Base-by-base conservation (phyloP, 2,888 invertebrate genomes). In the Agapostemon virescens region DNA sequence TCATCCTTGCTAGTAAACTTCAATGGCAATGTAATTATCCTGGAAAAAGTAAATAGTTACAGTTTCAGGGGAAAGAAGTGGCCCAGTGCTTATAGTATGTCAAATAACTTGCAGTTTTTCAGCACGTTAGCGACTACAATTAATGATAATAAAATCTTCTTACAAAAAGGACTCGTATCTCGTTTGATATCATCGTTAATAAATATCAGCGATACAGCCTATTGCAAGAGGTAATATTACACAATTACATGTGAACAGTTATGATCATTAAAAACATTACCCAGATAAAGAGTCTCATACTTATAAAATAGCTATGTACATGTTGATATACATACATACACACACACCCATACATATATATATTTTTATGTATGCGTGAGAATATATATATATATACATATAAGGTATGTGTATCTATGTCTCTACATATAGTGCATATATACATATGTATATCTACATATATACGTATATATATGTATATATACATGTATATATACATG, bases 21-120 rank as follows among this genome's bases (percentile, higher is more conserved):
- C 79, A 81, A 82, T 82, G 83, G 84, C 88, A 85, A 88, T 85
- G 85, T 86, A 85, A 85, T 83, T 84, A 81, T 86, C 91, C 91
- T 91, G 91, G 81, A 92, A 92, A 90, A 91, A 89, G 87, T 76
- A 88, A 91, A 87, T 71, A 84, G 15, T 84, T 90, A 90, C 86
- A 89, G 86, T 86, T 88, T 90, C 88, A 85, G 86, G 89, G 88
- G 87, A 88, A 38, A 87, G 89, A 88, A 89, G 78, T 30, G 73
- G 49, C 17, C 40, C 42, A 0, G 3, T n/a, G 84, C 68, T 76
- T 64, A 81, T 40, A n/a, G 33, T 68, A 74, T 20, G 26, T 13
- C 30, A 70, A 30, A 15, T 30, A 67, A 58, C 11, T 64, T 49
- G 40, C 40, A 36, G 11, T 52, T 36, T 26, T 13, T 20, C 26